A percentile compares a stretch with the other conserved stretches of the same genome.
Evolutionary conservation across 2,797 vertebrate genomes (phyloP).

Genomic region (Aeoliscus strigatus): DNA sequence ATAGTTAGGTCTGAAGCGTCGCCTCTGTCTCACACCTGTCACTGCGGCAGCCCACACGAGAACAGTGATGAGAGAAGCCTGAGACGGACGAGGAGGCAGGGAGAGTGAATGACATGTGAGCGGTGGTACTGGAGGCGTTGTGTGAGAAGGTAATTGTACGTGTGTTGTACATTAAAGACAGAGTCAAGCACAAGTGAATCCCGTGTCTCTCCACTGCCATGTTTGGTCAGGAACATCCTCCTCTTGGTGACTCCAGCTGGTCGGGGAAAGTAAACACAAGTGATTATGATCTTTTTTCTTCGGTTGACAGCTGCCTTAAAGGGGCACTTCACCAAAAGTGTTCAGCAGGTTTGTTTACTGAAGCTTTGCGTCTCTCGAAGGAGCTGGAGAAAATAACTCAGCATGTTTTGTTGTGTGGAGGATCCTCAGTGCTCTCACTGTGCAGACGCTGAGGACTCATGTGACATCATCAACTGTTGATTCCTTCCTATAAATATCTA

Average conservation of each 20-base stretch:
- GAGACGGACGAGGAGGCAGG: constrained; percentile 7
- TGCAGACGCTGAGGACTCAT: too few species aligned
- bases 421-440: too few species aligned
- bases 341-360: not conserved
- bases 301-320: constrained; percentile 26
- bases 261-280: constrained; percentile 52
- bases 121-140: not conserved
- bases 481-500: too few species aligned
- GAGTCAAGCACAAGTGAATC: too few species aligned
- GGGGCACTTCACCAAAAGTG: not conserved
- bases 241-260: constrained; percentile 33
- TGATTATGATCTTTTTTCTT: constrained; percentile 34
- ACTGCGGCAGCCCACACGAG: constrained; percentile 24
- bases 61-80: constrained; percentile 44
- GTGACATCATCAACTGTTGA: too few species aligned
- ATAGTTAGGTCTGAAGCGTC: constrained; percentile 39
- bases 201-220: constrained; percentile 59
- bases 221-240: constrained; percentile 70
- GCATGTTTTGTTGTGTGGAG: too few species aligned
- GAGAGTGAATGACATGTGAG: not conserved
- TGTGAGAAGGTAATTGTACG: constrained; percentile 1
- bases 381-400: too few species aligned
- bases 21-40: constrained; percentile 64
- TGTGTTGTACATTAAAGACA: too few species aligned
- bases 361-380: too few species aligned